Conservation (phyloP, 1,140 invertebrate species). For the Lasaia peninsularis region DNA sequence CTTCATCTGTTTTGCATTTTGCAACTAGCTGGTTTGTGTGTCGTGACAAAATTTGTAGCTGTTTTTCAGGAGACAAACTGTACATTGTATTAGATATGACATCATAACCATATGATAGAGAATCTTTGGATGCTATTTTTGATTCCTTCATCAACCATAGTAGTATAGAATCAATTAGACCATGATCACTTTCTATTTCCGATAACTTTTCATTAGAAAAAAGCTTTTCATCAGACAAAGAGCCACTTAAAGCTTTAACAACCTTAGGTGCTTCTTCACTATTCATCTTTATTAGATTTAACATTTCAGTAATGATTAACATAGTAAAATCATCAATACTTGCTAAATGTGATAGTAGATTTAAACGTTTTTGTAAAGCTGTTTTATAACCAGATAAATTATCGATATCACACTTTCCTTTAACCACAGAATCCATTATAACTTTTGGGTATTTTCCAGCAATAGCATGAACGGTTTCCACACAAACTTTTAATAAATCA, state of each 20-base stretch:
- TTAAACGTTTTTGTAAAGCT: slow-evolving; percentile 47
- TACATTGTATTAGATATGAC: slow-evolving; percentile 60
- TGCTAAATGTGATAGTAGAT: slow-evolving; percentile 53
- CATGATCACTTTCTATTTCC: slow-evolving; percentile 64
- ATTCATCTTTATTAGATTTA: slow-evolving; percentile 44
- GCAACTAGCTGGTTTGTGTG: slow-evolving; percentile 42
- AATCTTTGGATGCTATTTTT: slow-evolving; percentile 29
- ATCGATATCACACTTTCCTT: slow-evolving; percentile 59
- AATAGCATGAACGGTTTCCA: slow-evolving; percentile 53
- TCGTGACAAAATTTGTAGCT: slow-evolving; percentile 41
- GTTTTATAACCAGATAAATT: slow-evolving; percentile 50
- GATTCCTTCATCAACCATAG: slow-evolving; percentile 49
- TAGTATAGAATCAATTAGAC: slow-evolving; percentile 55
- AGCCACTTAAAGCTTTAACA: slow-evolving; percentile 48
- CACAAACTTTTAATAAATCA: slow-evolving; percentile 47
- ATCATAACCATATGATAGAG: slow-evolving; percentile 43
- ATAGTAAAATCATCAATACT: slow-evolving; percentile 67
- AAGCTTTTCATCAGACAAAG: slow-evolving; percentile 50
- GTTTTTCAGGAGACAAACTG: slow-evolving; percentile 49
- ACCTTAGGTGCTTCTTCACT: slow-evolving; percentile 45
- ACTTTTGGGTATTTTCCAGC: slow-evolving; percentile 56
- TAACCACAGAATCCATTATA: slow-evolving; percentile 58
- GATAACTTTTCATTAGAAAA: slow-evolving; percentile 52
- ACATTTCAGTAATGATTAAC: slow-evolving; percentile 61
- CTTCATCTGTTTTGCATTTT: slow-evolving; percentile 41